A percentile compares a stretch with the other conserved stretches of the same genome.
Evolutionary conservation across 2,888 invertebrate species (phyloP).

Genomic region (Drosophila quinaria): DNA sequence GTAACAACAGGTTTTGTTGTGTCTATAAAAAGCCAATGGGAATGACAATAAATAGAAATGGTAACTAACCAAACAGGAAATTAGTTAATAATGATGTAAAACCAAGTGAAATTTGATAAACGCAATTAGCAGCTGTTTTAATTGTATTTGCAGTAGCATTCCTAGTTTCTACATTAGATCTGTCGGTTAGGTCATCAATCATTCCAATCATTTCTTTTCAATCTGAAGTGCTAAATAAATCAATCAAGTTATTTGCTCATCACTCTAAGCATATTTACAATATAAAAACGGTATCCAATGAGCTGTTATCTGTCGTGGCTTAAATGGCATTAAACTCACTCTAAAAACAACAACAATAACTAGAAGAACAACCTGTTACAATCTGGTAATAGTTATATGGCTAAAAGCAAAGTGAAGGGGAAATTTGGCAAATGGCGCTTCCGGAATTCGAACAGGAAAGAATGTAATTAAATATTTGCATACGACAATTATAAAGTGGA

Average conservation of each 20-base stretch:
- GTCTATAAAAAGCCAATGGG: neutral
- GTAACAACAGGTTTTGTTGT: neutral
- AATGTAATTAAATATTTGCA: constrained; percentile 64
- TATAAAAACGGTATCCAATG: constrained; percentile 34
- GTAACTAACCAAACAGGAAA: constrained; percentile 8
- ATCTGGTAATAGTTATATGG: constrained; percentile 9
- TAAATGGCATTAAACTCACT: constrained; percentile 27
- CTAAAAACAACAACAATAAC: constrained; percentile 9
- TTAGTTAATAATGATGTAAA: neutral
- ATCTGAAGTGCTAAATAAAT: constrained; percentile 39
- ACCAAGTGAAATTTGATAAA: neutral
- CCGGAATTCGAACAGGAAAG: constrained; percentile 37
- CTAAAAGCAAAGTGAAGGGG: neutral
- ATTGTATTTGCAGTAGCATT: neutral
- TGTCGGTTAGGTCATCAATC: constrained; percentile 13
- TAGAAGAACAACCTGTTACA: constrained; percentile 51
- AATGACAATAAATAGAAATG: neutral
- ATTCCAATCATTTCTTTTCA: neutral
- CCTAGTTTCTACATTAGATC: constrained; percentile 3
- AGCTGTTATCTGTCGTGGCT: constrained; percentile 36
- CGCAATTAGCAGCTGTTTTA: neutral
- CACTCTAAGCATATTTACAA: constrained; percentile 45
- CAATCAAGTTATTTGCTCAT: constrained; percentile 50
- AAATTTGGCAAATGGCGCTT: constrained; percentile 24
- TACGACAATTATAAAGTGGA: constrained; percentile 23